Evolutionary conservation across 2,888 invertebrate species (phyloP).

Genomic region (Pristionchus entomophagus): DNA sequence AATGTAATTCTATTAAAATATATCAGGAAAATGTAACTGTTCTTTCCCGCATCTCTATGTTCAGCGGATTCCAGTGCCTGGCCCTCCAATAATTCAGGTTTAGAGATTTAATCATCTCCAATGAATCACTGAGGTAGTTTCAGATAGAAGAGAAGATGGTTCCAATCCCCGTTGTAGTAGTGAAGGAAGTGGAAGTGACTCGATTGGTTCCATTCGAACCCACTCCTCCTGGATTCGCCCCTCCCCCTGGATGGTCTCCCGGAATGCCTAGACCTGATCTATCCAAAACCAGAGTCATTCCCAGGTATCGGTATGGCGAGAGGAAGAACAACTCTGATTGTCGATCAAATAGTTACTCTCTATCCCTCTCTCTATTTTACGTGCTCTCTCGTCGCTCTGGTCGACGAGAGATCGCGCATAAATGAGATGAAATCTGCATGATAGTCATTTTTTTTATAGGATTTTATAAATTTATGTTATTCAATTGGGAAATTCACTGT

Average conservation of each 20-base stretch:
- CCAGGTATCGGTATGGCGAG: conserved; percentile 49
- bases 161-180: conserved; percentile 74
- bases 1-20: no score
- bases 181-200: conserved; percentile 74
- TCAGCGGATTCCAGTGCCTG: conserved; percentile 72
- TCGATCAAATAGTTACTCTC: no score
- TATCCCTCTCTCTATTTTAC: no score
- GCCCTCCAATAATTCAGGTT: conserved; percentile 73
- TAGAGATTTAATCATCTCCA: background rate
- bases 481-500: no score
- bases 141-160: conserved; percentile 72
- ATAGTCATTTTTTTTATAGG: no score
- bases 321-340: no score
- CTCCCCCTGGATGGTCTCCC: conserved; percentile 72
- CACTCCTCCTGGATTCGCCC: conserved; percentile 75
- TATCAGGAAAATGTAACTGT: conserved; percentile 70
- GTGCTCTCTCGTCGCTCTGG: no score
- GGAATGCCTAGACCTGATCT: conserved; percentile 74
- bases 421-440: no score
- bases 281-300: conserved; percentile 60
- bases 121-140: background rate
- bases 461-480: no score
- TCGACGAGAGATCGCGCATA: no score
- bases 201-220: conserved; percentile 74
- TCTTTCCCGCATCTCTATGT: conserved; percentile 74